Base-by-base conservation (phyloP, 2,113 vertebrate species). In the Sardina pilchardus region DNA sequence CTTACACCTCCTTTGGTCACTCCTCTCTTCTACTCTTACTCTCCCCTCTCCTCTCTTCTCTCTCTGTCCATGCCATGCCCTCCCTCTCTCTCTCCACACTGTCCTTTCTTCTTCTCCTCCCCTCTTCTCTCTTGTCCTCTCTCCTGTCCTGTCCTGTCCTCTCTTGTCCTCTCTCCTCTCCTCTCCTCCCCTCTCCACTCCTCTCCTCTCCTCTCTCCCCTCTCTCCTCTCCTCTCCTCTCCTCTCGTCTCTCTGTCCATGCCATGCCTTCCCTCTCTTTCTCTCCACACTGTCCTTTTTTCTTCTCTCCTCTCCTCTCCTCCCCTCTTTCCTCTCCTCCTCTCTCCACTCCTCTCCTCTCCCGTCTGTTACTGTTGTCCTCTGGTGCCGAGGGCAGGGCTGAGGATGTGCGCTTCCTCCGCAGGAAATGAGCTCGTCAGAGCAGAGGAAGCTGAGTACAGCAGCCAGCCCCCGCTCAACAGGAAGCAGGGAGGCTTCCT, bases 401-500 rank as follows among this genome's bases (percentile, higher is more conserved):
- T 36, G 71, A 87, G 85, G 80, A 84, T 82, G 86, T 81, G 84
- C 48, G 36, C 84, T 50, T 82, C 86, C 17, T 80, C 24, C 8
- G n/a, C 87, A 87, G 89, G 89, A 90, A 87, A 87, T 85, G 84
- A 86, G 87, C 88, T 86, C n/a, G 75, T 39, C 42, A 1, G 43
- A 84, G 82, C 17, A 90, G 6, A 56, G 89, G 87, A 88, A 88
- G 83, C 81, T 44, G 56, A 53, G 45, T 47, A 56, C 39, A 59
- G 67, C 84, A 71, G 39, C 56, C 56, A 71, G 39, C 56, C 56
- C 80, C 82, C n/a, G 56, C 56, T 84, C 67, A 24, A 84, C 87
- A 84, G 89, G 89, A 90, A 87, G 82, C 85, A 84, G 87, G 89
- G 86, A 85, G 81, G 81, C 88, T 90, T 88, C 78, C 89, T 90